Evolutionary conservation across 2,797 vertebrate genomes (phyloP), one percentile per base, ranked within the genome.

Genomic region (Anguilla marmorata): DNA sequence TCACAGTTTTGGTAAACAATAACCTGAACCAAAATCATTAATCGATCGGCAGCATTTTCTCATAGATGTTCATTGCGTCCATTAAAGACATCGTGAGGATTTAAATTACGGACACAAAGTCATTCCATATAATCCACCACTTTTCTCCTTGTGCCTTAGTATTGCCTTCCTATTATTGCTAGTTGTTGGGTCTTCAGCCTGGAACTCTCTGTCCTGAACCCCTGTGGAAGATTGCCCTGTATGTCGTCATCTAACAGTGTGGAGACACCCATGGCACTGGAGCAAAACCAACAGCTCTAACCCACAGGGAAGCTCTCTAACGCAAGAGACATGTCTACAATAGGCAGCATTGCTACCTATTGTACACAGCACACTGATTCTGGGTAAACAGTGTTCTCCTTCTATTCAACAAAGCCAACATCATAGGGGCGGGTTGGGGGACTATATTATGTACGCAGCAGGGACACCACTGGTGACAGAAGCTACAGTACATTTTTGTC

Each of bases 181-280:
- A n/a, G 58, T 86, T 19, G 33, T 27, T 48, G n/a, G 33, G 60
- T 50, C 54, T 86, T 89, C 27, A 11, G 82, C 58, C 89, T 89
- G 85, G 69, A 82, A 89, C 90, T 69, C 72, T 4, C 88, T 33
- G 24, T 85, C 86, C 66, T 86, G 82, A 21, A 89, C 86, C 86
- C 86, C 74, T 72, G 90, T 48, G 87, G 79, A 89, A 90, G 86
- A 89, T 91, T 93, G 88, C 89, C 89, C 91, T 37, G 79, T 89
- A 88, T 91, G 88, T 94, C 92, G 90, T 89, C 87, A 91, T 91
- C 92, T 37, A 37, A 58, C 84, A 91, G 88, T 85, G 89, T 85
- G 84, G 86, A 69, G 84, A 92, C 58, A 89, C 92, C 90, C 90
- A 84, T 90, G 87, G 90, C 90, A 89, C 21, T n/a, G 79, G 33